phyloP scores from a whole-genome alignment of 2,888 invertebrate genomes.

The Acleris sparsana region DNA sequence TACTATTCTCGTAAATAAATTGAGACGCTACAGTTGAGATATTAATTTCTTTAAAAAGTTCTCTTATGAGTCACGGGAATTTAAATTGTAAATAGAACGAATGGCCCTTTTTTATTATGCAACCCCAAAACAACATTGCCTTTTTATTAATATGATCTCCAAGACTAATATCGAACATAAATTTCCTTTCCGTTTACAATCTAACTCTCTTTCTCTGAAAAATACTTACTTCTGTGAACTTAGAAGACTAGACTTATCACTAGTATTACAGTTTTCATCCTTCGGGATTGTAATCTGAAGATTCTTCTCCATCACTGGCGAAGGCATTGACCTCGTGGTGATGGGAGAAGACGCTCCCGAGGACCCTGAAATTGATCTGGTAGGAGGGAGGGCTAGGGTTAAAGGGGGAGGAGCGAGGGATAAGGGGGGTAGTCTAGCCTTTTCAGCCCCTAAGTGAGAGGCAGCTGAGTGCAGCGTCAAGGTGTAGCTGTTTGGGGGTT shows the following conservation, averaged over 20 bases:
- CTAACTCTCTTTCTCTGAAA: background rate
- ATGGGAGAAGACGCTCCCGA: constrained; percentile 64
- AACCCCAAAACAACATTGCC: too few relatives aligned
- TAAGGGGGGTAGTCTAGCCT: constrained; percentile 73
- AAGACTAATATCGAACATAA: too few relatives aligned
- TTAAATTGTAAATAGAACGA: too few relatives aligned
- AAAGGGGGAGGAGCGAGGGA: constrained; percentile 64
- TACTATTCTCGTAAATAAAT: too few relatives aligned
- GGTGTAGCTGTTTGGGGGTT: constrained; percentile 85
- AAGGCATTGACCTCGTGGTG: constrained; percentile 67
- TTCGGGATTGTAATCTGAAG: constrained; percentile 70
- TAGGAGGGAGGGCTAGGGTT: constrained; percentile 60
- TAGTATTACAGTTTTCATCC: constrained; percentile 71
- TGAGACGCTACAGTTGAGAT: too few relatives aligned
- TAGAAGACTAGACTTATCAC: constrained; percentile 76
- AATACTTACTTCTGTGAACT: constrained; percentile 75
- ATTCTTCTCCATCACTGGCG: constrained; percentile 72
- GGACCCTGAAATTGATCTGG: constrained; percentile 51
- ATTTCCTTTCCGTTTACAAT: too few relatives aligned
- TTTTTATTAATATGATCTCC: too few relatives aligned
- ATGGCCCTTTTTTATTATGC: too few relatives aligned
- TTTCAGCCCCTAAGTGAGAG: constrained; percentile 68
- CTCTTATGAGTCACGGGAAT: too few relatives aligned
- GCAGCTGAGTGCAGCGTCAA: constrained; percentile 75
- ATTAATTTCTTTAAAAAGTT: too few relatives aligned